phyloP scores from a whole-genome alignment of 2,888 invertebrate genomes.

The Agrochola lychnidis region DNA sequence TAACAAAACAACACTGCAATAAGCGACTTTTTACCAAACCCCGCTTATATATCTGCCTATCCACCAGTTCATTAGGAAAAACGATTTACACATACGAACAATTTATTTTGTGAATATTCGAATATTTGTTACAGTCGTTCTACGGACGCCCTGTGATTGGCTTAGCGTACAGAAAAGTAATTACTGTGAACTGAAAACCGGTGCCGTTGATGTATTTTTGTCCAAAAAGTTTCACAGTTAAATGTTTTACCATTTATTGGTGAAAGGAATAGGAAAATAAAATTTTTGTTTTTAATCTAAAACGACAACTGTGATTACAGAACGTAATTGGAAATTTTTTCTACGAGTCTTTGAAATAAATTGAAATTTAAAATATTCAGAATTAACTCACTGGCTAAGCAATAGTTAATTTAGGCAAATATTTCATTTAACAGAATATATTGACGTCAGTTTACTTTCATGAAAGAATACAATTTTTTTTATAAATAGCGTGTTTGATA shows the following conservation, averaged over 20 bases:
- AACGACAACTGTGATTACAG: not conserved
- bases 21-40: not conserved
- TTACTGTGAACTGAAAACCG: conserved; percentile 49
- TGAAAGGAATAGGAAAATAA: conserved; percentile 18
- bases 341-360: not conserved
- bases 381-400: not conserved
- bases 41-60: conserved; percentile 6
- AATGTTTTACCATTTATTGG: conserved; percentile 42
- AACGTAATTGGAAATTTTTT: conserved; percentile 6
- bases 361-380: not conserved
- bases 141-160: conserved; percentile 53
- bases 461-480: not conserved
- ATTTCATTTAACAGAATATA: not conserved
- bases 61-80: conserved; percentile 22
- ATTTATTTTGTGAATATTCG: conserved; percentile 35
- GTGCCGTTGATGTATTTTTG: conserved; percentile 46
- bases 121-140: conserved; percentile 46
- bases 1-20: not conserved
- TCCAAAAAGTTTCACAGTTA: conserved; percentile 37
- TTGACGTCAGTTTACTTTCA: not conserved
- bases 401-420: not conserved
- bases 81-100: conserved; percentile 23
- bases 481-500: not conserved
- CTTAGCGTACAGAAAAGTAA: conserved; percentile 55
- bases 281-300: conserved; percentile 1